Evolutionary conservation across 2,113 vertebrate species (phyloP).

Genomic region (Odontesthes bonariensis): DNA sequence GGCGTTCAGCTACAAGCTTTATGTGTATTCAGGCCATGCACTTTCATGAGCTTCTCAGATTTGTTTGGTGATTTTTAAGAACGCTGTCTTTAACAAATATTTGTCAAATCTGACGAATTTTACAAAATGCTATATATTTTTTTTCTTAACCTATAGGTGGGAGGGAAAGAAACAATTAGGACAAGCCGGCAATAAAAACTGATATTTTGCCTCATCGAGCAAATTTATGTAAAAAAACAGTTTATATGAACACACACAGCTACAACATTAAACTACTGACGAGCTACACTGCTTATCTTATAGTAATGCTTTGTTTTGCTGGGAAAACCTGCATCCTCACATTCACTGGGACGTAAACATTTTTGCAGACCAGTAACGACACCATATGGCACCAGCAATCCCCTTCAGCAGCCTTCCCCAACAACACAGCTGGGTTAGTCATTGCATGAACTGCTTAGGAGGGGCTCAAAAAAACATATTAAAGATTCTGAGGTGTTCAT

Average conservation of each 20-base stretch:
- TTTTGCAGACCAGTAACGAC: not conserved
- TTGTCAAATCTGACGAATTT: conserved; percentile 40
- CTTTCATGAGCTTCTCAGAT: conserved; percentile 49
- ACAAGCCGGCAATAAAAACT: conserved; percentile 69
- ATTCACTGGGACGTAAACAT: too few relatives aligned
- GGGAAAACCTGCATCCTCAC: too few relatives aligned
- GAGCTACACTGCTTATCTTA: too few relatives aligned
- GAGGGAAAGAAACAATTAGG: conserved; percentile 18
- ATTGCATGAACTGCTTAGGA: too few relatives aligned
- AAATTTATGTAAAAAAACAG: conserved; percentile 54
- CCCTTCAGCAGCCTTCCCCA: too few relatives aligned
- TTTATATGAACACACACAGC: conserved; percentile 37
- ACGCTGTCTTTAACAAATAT: conserved; percentile 42
- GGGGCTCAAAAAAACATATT: too few relatives aligned
- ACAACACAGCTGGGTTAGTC: too few relatives aligned
- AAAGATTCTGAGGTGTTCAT: too few relatives aligned
- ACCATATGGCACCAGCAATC: too few relatives aligned
- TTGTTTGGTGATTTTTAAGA: conserved; percentile 46
- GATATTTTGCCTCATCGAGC: conserved; percentile 49
- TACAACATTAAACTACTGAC: not conserved
- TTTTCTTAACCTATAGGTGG: conserved; percentile 55
- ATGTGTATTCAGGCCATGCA: conserved; percentile 52
- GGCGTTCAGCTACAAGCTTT: conserved; percentile 33
- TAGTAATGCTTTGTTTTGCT: too few relatives aligned
- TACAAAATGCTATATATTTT: conserved; percentile 46